Conservation (phyloP, 2,888 invertebrate genomes). For the Cerceris ruficornis region DNA sequence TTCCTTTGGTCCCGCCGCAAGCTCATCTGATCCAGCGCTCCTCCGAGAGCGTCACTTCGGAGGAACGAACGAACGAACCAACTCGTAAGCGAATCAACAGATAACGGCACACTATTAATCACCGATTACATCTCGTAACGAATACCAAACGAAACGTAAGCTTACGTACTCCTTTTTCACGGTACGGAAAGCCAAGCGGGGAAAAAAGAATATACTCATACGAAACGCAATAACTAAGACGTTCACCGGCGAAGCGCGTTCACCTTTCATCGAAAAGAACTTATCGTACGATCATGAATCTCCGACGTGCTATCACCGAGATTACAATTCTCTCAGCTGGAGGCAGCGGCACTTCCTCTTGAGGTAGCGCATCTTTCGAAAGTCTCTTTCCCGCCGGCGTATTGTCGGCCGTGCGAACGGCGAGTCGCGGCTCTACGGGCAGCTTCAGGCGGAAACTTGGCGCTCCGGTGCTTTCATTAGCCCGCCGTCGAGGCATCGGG, state of each 20-base stretch:
- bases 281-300: background rate
- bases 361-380: constrained; percentile 76
- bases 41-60: background rate
- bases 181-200: background rate
- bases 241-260: too few species aligned
- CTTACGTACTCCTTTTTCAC: background rate
- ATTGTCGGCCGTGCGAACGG: constrained; percentile 6
- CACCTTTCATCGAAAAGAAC: too few species aligned
- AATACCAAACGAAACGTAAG: background rate
- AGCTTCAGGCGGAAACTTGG: constrained; percentile 42
- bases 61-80: background rate
- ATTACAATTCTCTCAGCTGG: constrained; percentile 35
- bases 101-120: background rate
- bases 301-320: constrained; percentile 17
- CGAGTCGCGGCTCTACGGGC: constrained; percentile 35
- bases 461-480: constrained; percentile 54
- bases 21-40: constrained; percentile 33
- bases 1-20: constrained; percentile 50
- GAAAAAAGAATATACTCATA: background rate
- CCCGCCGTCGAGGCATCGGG: constrained; percentile 57
- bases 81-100: background rate
- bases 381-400: constrained; percentile 16
- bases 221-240: background rate
- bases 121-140: background rate
- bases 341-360: constrained; percentile 80